Evolutionary conservation across 2,113 vertebrate species (phyloP).

Genomic region (Parus major): DNA sequence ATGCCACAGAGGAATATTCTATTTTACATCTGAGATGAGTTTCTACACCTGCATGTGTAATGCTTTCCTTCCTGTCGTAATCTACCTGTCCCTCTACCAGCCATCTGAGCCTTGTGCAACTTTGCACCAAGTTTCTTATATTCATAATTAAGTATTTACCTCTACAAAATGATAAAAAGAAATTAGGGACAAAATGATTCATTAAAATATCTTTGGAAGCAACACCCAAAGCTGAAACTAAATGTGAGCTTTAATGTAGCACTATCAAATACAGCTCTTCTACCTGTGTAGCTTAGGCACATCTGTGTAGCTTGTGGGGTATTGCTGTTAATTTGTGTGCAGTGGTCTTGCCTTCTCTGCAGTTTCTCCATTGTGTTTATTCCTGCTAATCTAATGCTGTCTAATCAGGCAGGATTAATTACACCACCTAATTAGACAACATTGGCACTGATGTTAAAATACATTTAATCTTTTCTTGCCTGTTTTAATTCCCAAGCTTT

Average conservation of each 20-base stretch:
- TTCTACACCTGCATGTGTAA: neutral
- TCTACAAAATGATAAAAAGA: neutral
- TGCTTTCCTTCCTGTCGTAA: neutral
- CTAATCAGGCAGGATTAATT: constrained; percentile 51
- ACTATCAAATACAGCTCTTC: neutral
- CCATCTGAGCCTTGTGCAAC: neutral
- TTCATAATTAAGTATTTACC: neutral
- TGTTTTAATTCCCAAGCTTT: constrained; percentile 54
- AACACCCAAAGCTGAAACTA: neutral
- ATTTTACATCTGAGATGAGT: neutral
- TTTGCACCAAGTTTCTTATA: neutral
- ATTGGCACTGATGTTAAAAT: constrained; percentile 45
- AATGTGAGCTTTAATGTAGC: neutral
- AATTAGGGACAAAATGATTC: neutral
- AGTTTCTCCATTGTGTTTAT: constrained; percentile 16
- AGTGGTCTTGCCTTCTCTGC: constrained; percentile 37
- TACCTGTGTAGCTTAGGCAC: constrained; percentile 3
- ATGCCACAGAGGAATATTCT: neutral
- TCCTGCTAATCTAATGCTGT: constrained; percentile 25
- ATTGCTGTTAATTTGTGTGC: constrained; percentile 43
- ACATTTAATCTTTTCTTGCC: constrained; percentile 46
- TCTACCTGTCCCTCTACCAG: neutral
- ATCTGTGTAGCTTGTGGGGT: constrained; percentile 24
- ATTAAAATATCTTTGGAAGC: neutral
- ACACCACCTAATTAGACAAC: constrained; percentile 52